Evolutionary conservation across 2,113 vertebrate species (phyloP).

Genomic region (Peromyscus polionotus): DNA sequence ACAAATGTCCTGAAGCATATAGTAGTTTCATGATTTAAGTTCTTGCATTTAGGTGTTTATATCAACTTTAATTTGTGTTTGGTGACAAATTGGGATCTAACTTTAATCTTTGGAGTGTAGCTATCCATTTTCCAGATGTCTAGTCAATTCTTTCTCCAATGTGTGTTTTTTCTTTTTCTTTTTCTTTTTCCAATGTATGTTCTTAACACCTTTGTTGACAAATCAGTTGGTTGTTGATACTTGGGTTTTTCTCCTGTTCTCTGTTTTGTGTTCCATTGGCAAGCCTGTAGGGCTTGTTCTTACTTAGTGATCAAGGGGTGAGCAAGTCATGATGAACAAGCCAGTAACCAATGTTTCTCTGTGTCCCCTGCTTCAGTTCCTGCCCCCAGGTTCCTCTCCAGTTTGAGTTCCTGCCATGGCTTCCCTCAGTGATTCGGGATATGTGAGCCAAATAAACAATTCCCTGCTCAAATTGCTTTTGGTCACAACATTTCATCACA

Average conservation of each 20-base stretch:
- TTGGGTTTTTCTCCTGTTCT: neutral
- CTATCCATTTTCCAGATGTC: neutral
- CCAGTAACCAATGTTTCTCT: neutral
- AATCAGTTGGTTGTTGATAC: neutral
- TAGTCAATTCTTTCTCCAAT: neutral
- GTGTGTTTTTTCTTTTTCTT: neutral
- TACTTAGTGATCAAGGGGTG: neutral
- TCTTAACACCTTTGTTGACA: neutral
- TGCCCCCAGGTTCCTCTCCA: neutral
- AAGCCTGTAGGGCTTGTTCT: neutral
- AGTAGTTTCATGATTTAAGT: neutral
- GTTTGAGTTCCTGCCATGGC: neutral
- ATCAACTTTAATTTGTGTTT: neutral
- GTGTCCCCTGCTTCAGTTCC: neutral
- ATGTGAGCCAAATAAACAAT: neutral
- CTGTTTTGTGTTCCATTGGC: neutral
- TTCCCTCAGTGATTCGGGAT: neutral
- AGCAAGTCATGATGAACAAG: neutral
- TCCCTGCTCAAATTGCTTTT: neutral
- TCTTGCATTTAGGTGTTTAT: neutral
- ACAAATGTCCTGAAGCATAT: neutral
- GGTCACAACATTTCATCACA: neutral
- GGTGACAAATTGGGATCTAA: neutral
- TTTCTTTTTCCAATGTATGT: neutral
- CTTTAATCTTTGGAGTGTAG: neutral